phyloP scores from a whole-genome alignment of 2,113 vertebrate species.

The Bufo bufo region DNA sequence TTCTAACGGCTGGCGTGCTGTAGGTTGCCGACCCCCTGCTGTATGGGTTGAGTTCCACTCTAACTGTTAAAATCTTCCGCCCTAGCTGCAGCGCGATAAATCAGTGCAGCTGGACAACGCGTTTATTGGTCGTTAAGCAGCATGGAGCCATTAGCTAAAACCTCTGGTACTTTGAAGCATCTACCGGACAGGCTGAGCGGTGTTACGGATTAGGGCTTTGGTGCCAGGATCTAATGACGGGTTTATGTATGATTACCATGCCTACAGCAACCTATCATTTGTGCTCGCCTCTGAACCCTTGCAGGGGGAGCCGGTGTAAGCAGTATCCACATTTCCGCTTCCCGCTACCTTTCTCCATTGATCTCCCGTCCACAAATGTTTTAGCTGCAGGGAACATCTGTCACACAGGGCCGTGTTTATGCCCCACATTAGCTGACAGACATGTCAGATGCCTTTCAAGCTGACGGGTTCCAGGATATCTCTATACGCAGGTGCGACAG shows the following conservation, averaged over 20 bases:
- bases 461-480: slow-evolving; percentile 53
- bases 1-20: too few species aligned
- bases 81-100: not conserved
- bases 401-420: slow-evolving; percentile 60
- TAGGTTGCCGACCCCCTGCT: too few species aligned
- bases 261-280: slow-evolving; percentile 59
- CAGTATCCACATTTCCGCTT: slow-evolving; percentile 52
- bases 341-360: slow-evolving; percentile 44
- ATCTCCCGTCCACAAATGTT: slow-evolving; percentile 53
- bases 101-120: not conserved
- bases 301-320: slow-evolving; percentile 48
- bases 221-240: slow-evolving; percentile 56
- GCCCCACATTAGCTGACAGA: slow-evolving; percentile 57
- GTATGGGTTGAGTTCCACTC: too few species aligned
- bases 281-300: slow-evolving; percentile 48
- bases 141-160: slow-evolving; percentile 30
- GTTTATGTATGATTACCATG: slow-evolving; percentile 55
- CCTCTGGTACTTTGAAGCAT: slow-evolving; percentile 55
- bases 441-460: slow-evolving; percentile 59
- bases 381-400: slow-evolving; percentile 62
- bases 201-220: slow-evolving; percentile 59
- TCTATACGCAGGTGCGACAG: slow-evolving; percentile 61
- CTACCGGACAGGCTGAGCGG: slow-evolving; percentile 55
- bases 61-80: not conserved
- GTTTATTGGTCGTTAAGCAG: slow-evolving; percentile 41